Percentiles rank a stretch among this genome's conserved stretches.
These are phyloP conservation scores for Drosophila nr. fundita DNA, from an alignment of 2,888 invertebrate species.

Conservation along the genomic window DNA sequence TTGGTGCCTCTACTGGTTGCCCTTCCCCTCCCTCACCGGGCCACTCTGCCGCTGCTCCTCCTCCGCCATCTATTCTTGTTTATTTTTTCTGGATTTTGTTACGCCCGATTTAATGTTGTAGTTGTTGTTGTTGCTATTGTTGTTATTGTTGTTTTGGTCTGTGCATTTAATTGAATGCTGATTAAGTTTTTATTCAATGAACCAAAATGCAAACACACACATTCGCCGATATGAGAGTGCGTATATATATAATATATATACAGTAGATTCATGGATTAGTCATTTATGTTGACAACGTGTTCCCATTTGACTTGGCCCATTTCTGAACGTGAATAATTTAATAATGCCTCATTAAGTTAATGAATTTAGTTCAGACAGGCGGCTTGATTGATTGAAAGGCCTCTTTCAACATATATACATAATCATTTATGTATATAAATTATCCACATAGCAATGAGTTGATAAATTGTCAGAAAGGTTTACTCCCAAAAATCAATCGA, in stretches of 20 bases:
- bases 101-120: not conserved
- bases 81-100: constrained; percentile 5
- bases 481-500: not conserved
- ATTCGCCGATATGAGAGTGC: not conserved
- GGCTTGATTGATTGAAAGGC: constrained; percentile 42
- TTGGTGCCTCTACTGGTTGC: constrained; percentile 10
- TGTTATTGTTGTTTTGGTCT: constrained; percentile 18
- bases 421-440: not conserved
- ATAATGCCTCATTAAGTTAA: constrained; percentile 78
- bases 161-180: constrained; percentile 78
- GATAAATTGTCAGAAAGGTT: no score
- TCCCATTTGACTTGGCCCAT: constrained; percentile 57
- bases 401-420: not conserved
- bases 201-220: constrained; percentile 54
- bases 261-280: constrained; percentile 65
- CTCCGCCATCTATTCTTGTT: not conserved
- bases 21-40: not conserved
- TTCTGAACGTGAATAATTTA: constrained; percentile 79
- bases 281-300: constrained; percentile 66
- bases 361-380: constrained; percentile 75
- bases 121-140: not conserved
- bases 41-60: not conserved
- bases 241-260: constrained; percentile 5
- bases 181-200: constrained; percentile 78
- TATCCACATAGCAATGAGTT: not conserved